Base-by-base conservation (phyloP, 2,797 vertebrate species). In the Fringilla coelebs region DNA sequence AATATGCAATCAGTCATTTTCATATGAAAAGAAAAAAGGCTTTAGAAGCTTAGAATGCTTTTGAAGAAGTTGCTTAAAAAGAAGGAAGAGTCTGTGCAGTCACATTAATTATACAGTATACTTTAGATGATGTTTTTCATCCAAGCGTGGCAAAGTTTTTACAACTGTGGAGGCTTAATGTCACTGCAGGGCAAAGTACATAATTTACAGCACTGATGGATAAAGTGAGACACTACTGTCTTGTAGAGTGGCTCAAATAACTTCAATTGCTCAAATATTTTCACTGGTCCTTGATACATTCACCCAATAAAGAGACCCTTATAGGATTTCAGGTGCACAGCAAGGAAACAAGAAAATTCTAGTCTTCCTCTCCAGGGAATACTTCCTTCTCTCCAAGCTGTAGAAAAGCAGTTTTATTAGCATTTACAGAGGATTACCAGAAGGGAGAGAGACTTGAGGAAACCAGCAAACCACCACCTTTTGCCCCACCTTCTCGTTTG, bases 21-120 rank as follows among this genome's bases (percentile, higher is more conserved):
- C 55, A 43, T 68, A 26, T 29, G 67, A 90, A 87, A 88, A 92
- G 85, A 75, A 90, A 62, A 93, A 85, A 92, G 19, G 31, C 52
- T 84, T 76, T 79, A 73, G 77, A 82, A 82, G 45, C 40, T 81
- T 45, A 24, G 62, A 78, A 75, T 70, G 70, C 67, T 93, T 96
- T 95, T 96, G 91, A 95, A 96, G 85, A 87, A 94, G 71, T 79
- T 87, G 43, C 61, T 85, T 92, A 31, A 87, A 94, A 87, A 67
- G 80, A 72, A 83, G 80, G 60, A 55, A 57, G 89, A 67, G 63
- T n/a, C 89, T 82, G 38, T 90, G 77, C 49, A 89, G 71, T 82
- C 89, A 72, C 88, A 82, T 94, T 91, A 94, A 96, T 94, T 95
- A 94, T 87, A 85, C 77, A 94, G 49, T 38, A 24, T 58, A 82